phyloP scores from a whole-genome alignment of 2,113 vertebrate species.

The Parus major region DNA sequence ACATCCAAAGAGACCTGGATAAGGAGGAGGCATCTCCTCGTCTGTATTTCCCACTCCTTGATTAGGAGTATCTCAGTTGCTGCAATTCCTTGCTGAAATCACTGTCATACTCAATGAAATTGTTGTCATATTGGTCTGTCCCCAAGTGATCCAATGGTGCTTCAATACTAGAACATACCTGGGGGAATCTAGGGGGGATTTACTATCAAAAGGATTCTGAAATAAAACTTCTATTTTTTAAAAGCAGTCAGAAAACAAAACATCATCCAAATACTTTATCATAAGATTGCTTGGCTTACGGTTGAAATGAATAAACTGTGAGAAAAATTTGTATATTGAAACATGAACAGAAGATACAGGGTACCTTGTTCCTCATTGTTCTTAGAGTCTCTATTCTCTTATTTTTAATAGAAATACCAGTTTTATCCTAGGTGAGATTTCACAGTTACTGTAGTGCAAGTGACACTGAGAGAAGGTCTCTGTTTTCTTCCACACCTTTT shows the following conservation, averaged over 20 bases:
- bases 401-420: neutral
- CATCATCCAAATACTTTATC: neutral
- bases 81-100: neutral
- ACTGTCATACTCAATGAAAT: neutral
- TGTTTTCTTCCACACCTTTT: neutral
- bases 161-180: neutral
- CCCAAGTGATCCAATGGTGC: neutral
- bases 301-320: neutral
- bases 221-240: neutral
- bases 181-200: neutral
- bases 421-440: neutral
- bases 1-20: neutral
- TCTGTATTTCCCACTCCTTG: neutral
- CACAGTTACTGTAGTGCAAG: neutral
- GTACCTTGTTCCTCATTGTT: neutral
- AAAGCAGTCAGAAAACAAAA: neutral
- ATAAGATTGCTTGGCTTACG: neutral
- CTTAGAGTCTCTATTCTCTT: neutral
- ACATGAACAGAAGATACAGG: neutral
- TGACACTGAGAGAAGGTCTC: neutral
- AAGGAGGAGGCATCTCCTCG: neutral
- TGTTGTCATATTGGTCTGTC: rapidly evolving
- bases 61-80: neutral
- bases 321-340: neutral
- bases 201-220: neutral